phyloP scores from a whole-genome alignment of 1,140 invertebrate genomes.

The Neodiprion fabricii region DNA sequence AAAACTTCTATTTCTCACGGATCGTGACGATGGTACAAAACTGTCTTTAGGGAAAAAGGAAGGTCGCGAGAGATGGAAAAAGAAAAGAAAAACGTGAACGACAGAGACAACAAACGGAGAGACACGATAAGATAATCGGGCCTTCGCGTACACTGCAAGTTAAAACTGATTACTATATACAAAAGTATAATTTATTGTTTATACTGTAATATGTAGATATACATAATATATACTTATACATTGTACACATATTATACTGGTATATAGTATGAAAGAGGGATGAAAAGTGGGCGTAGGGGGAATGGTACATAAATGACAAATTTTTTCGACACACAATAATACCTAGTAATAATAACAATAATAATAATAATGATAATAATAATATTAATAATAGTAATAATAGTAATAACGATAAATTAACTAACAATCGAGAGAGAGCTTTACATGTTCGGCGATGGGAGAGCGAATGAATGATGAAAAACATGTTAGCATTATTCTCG shows the following conservation, averaged over 20 bases:
- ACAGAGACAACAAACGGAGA: neutral
- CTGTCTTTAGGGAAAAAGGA: neutral
- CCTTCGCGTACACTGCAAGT: conserved; percentile 45
- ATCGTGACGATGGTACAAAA: neutral
- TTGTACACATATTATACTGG: neutral
- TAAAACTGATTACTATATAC: too few species aligned
- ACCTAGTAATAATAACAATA: too few species aligned
- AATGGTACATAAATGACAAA: too few species aligned
- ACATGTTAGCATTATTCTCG: too few species aligned
- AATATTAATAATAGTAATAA: too few species aligned
- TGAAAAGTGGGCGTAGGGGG: too few species aligned
- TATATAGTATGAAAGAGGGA: too few species aligned
- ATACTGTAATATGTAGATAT: too few species aligned
- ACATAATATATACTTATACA: neutral
- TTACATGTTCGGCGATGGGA: neutral
- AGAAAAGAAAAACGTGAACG: conserved; percentile 16
- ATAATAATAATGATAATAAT: neutral
- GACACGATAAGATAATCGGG: conserved; percentile 16
- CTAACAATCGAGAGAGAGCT: neutral
- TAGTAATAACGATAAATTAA: neutral
- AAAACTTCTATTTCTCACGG: neutral
- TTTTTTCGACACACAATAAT: too few species aligned
- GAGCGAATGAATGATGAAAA: too few species aligned
- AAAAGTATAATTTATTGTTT: too few species aligned
- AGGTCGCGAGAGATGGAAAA: neutral